A percentile compares a stretch with the other conserved stretches of the same genome.
phyloP scores from a whole-genome alignment of 2,888 invertebrate genomes.

The Maniola hyperantus region DNA sequence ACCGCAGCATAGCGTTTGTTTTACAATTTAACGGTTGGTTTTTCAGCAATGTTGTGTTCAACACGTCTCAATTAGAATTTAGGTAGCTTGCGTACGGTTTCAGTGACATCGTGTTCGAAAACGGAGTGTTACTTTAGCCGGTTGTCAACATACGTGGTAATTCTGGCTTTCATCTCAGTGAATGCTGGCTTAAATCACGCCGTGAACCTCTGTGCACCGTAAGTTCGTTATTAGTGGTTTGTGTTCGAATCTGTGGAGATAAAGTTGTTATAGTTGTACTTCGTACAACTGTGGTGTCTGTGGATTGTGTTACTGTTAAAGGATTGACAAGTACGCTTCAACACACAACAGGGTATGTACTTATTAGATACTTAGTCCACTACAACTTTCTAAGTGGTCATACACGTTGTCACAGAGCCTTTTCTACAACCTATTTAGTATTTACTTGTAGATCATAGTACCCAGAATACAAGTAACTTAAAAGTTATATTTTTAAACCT shows the following conservation, averaged over 20 bases:
- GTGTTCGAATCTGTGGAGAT: slow-evolving; percentile 74
- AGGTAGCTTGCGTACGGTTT: slow-evolving; percentile 53
- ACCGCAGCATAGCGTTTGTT: slow-evolving; percentile 67
- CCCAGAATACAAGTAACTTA: not conserved
- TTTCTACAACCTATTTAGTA: slow-evolving; percentile 28
- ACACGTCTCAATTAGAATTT: slow-evolving; percentile 57
- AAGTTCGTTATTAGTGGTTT: slow-evolving; percentile 75
- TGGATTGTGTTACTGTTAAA: slow-evolving; percentile 59
- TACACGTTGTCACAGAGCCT: slow-evolving; percentile 36
- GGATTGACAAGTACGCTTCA: slow-evolving; percentile 66
- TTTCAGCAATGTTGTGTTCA: slow-evolving; percentile 65
- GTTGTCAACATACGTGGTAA: slow-evolving; percentile 47
- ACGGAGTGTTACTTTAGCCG: slow-evolving; percentile 49
- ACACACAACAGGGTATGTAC: slow-evolving; percentile 68
- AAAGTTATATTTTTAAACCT: not conserved
- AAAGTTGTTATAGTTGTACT: slow-evolving; percentile 59
- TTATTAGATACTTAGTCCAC: slow-evolving; percentile 39
- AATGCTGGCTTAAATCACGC: slow-evolving; percentile 74
- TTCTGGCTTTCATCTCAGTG: slow-evolving; percentile 68
- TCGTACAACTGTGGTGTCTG: slow-evolving; percentile 57
- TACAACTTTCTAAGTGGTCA: slow-evolving; percentile 44
- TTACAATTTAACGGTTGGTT: slow-evolving; percentile 59
- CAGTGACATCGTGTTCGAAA: slow-evolving; percentile 53
- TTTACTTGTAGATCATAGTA: slow-evolving; percentile 1
- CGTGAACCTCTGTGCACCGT: slow-evolving; percentile 69